Evolutionary conservation across 2,888 invertebrate genomes (phyloP).

Genomic region (Pristionchus exspectatus): DNA sequence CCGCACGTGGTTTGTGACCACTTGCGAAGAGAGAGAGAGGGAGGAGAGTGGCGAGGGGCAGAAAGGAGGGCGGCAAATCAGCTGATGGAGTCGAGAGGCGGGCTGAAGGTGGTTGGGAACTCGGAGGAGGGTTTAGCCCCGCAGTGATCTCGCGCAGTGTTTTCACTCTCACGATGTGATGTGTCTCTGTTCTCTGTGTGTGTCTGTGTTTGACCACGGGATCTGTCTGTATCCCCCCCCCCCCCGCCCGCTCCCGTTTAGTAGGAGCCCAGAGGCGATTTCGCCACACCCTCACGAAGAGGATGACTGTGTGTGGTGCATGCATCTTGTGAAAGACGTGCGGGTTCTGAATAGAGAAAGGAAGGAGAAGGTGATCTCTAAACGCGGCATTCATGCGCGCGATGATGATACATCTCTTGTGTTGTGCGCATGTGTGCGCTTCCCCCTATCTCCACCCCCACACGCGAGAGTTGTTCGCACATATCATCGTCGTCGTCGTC

Average conservation of each 20-base stretch:
- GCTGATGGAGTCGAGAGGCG: slow-evolving; percentile 3
- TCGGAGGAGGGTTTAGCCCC: not conserved
- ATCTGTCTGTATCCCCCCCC: not conserved
- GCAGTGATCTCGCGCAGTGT: not conserved
- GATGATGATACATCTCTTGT: not conserved
- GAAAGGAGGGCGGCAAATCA: not conserved
- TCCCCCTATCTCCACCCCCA: slow-evolving; percentile 13
- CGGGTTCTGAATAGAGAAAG: not conserved
- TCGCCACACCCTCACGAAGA: slow-evolving; percentile 2
- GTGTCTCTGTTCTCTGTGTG: not conserved
- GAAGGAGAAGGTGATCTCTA: not conserved
- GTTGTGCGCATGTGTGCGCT: not conserved
- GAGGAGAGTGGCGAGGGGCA: not conserved
- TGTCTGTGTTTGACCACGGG: slow-evolving; percentile 10
- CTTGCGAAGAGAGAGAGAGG: slow-evolving; percentile 2
- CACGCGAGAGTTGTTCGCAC: not conserved
- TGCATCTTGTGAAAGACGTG: not conserved
- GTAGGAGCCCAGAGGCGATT: not conserved
- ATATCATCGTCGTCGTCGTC: not conserved
- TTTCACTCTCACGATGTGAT: not conserved
- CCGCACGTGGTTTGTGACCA: slow-evolving; percentile 37
- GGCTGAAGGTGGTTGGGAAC: not conserved
- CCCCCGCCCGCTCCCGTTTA: not conserved
- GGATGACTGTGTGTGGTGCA: not conserved
- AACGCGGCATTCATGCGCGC: not conserved